phyloP scores from a whole-genome alignment of 2,888 invertebrate species.

The Polydrusus cervinus region DNA sequence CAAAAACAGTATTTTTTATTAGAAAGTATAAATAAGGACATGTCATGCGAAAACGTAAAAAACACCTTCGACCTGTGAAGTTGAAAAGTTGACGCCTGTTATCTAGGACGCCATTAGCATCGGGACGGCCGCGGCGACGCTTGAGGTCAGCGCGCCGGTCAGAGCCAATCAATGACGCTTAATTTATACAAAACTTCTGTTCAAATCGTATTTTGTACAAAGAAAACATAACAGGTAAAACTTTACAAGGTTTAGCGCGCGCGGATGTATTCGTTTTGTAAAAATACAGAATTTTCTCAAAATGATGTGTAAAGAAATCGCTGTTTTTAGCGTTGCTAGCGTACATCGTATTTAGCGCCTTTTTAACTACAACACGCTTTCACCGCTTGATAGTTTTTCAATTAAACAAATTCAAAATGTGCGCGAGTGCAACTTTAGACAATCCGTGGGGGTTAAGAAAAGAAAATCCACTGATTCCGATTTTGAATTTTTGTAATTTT shows the following conservation, averaged over 20 bases:
- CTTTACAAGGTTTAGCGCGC: slow-evolving; percentile 8
- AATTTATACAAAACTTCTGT: slow-evolving; percentile 51
- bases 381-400: neutral
- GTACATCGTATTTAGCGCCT: too few species aligned
- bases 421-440: slow-evolving; percentile 54
- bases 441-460: slow-evolving; percentile 63
- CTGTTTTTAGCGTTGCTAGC: too few species aligned
- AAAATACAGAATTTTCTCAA: neutral
- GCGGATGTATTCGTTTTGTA: neutral
- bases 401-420: slow-evolving; percentile 50
- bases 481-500: slow-evolving; percentile 45
- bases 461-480: slow-evolving; percentile 40
- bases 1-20: too few species aligned
- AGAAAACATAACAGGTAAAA: slow-evolving; percentile 41
- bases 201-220: slow-evolving; percentile 36
- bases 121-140: slow-evolving; percentile 58
- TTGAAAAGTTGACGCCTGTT: slow-evolving; percentile 28
- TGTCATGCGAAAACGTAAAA: neutral
- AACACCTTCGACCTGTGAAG: slow-evolving; percentile 11
- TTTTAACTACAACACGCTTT: too few species aligned
- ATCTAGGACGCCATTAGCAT: slow-evolving; percentile 44
- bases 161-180: slow-evolving; percentile 62
- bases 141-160: slow-evolving; percentile 64
- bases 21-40: neutral
- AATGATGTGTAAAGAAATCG: neutral